Percentiles rank a stretch among this genome's conserved stretches.
Evolutionary conservation across 2,888 invertebrate genomes (phyloP).

Genomic region (Clusia tigrina): DNA sequence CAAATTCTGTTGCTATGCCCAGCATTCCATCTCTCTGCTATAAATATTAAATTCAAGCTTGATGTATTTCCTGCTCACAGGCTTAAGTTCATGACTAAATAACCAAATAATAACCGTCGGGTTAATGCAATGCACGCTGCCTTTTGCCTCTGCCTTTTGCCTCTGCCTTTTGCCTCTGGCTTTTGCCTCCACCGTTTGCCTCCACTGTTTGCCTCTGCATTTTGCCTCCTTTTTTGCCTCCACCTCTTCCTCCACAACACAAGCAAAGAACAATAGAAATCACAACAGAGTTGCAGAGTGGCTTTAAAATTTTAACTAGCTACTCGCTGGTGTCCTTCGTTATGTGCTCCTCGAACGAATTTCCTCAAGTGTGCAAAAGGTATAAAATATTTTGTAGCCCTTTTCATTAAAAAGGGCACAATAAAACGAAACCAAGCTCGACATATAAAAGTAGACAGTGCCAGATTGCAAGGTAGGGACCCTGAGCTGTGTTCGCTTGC

Average conservation of each 20-base stretch:
- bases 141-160: too few species aligned
- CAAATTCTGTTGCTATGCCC: too few species aligned
- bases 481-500: background rate
- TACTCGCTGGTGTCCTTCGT: background rate
- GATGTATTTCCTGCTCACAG: too few species aligned
- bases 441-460: background rate
- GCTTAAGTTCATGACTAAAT: too few species aligned
- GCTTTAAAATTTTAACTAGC: constrained; percentile 1
- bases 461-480: too few species aligned
- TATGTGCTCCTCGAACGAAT: background rate
- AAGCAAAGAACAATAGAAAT: background rate
- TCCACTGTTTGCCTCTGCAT: background rate
- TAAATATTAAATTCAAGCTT: too few species aligned
- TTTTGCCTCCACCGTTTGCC: background rate
- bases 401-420: background rate
- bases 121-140: too few species aligned
- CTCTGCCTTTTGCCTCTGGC: too few species aligned
- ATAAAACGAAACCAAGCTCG: constrained; percentile 5
- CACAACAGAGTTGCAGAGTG: background rate
- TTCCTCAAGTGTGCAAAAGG: constrained; percentile 6
- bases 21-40: too few species aligned
- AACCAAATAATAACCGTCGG: too few species aligned
- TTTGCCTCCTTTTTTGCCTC: background rate
- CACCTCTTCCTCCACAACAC: background rate
- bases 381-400: background rate